A percentile compares a stretch with the other conserved stretches of the same genome.
Conservation (phyloP, 2,888 invertebrate species). For the Andrena marginata region DNA sequence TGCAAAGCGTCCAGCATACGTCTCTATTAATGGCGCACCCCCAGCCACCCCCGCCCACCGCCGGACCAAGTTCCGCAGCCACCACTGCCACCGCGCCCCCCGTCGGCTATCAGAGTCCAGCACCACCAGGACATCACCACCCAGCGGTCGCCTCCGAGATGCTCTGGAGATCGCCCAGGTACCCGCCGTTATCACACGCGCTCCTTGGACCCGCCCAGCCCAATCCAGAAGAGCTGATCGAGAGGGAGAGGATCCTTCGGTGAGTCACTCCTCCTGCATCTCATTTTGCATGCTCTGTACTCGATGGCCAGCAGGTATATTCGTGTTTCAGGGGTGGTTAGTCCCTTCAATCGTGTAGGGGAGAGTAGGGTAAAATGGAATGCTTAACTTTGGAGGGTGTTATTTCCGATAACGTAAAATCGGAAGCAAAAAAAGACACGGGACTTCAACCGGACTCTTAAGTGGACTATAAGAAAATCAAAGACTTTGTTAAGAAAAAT, state of each 20-base stretch:
- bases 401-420: too few species aligned
- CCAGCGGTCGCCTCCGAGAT: conserved; percentile 81
- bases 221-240: conserved; percentile 86
- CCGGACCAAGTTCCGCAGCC: conserved; percentile 77
- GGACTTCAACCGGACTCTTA: too few species aligned
- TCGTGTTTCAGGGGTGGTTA: too few species aligned
- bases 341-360: too few species aligned
- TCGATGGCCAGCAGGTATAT: too few species aligned
- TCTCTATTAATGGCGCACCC: conserved; percentile 88
- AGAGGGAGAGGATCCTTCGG: conserved; percentile 89
- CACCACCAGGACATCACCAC: conserved; percentile 76
- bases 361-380: too few species aligned
- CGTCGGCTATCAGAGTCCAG: conserved; percentile 78
- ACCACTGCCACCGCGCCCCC: conserved; percentile 80
- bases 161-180: conserved; percentile 85
- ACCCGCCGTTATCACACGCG: conserved; percentile 87
- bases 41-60: conserved; percentile 77
- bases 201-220: conserved; percentile 85
- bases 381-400: too few species aligned
- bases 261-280: conserved; percentile 81
- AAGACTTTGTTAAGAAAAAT: too few species aligned
- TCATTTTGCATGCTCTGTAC: background rate
- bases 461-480: too few species aligned
- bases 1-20: conserved; percentile 88
- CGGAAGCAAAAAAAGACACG: too few species aligned